Base-by-base conservation (phyloP, 30 jellyfish, hydroid and myxozoan species). In the Turritopsis rubra region DNA sequence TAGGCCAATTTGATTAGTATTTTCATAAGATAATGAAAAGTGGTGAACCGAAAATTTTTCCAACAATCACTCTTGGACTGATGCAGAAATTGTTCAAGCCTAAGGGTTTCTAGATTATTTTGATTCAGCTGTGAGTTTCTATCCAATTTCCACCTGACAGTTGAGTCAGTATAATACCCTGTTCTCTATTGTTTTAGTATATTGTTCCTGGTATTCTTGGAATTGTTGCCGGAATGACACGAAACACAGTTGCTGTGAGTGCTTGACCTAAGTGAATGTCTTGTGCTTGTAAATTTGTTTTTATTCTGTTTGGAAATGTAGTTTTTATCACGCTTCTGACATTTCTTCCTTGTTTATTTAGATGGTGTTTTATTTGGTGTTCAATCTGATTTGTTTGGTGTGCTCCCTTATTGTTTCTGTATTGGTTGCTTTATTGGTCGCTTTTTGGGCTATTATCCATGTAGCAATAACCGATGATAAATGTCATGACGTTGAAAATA, bases 131-230 rank as follows among this genome's bases (percentile, higher is more conserved):
- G n/a, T n/a, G n/a, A n/a, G n/a, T n/a, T n/a, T n/a, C n/a, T n/a
- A n/a, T n/a, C n/a, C n/a, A n/a, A n/a, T n/a, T n/a, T n/a, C 13
- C 13, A 68, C 30, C 77, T 9, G 21, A 0, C 28, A 22, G 0
- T 8, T 22, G 16, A 7, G 77, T 0, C 30, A 68, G 9, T 68
- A 1, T 9, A n/a, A 27, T 68, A 22, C 24, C 28, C 29, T 24
- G 7, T 28, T 77, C 18, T 31, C 9, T 79, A 18, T n/a, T 20
- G 27, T 65, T 80, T 7, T 65, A 80, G 87, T 53, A 22, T 18
- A 18, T 27, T 0, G 82, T 80, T 53, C 87, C 87, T 53, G 87
- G 82, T 1, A 80, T 80, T 26, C 81, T 80, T 53, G 87, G 87
- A 7, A 52, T 80, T 16, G 65, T 80, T 52, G 87, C 53, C 0